phyloP scores from a whole-genome alignment of 2,888 invertebrate species.

The Chironomus riparius region DNA sequence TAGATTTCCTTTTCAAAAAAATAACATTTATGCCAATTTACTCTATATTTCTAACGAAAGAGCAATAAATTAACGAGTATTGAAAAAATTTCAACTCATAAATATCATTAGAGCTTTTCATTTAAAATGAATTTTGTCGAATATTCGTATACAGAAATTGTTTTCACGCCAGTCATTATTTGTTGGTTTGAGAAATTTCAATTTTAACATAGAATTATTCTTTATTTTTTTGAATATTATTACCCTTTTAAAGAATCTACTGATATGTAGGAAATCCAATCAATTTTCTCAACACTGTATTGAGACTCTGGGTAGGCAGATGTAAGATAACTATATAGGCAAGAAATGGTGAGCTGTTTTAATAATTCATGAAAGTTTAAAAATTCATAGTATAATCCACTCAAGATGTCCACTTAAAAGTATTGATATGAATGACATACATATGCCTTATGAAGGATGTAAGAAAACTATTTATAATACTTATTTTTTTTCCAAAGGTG shows the following conservation, averaged over 20 bases:
- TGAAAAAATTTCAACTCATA: background rate
- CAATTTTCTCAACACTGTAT: background rate
- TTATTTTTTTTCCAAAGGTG: background rate
- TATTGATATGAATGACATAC: background rate
- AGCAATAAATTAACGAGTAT: slow-evolving; percentile 16
- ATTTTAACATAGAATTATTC: no score
- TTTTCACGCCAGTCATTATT: no score
- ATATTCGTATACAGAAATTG: no score
- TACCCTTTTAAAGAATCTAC: no score
- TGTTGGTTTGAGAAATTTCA: no score
- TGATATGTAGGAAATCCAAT: background rate
- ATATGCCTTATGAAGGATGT: background rate
- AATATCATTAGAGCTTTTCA: background rate
- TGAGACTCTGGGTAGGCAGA: no score
- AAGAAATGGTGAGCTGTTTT: background rate
- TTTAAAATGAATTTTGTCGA: no score
- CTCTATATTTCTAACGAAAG: background rate
- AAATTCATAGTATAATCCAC: background rate
- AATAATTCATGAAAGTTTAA: slow-evolving; percentile 18
- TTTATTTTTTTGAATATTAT: no score
- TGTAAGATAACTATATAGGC: no score
- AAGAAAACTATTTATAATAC: no score
- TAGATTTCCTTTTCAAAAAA: background rate
- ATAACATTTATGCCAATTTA: background rate
- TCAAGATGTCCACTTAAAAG: background rate